Percentiles rank a stretch among this genome's conserved stretches.
These are phyloP conservation scores for Penaeus japonicus DNA, from an alignment of 1,140 invertebrate genomes.

Conservation along the genomic window DNA sequence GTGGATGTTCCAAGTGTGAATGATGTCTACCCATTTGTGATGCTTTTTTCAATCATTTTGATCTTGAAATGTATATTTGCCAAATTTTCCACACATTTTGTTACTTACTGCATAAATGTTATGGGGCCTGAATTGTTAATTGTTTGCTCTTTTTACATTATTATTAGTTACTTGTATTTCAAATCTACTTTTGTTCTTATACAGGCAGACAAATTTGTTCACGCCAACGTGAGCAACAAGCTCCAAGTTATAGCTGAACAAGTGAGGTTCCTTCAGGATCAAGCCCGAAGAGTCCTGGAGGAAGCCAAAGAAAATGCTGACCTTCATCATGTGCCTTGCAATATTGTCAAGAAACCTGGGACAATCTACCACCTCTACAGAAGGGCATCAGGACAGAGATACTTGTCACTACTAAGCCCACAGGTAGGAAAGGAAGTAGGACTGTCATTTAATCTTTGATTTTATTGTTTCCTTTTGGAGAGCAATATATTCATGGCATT, in stretches of 20 bases:
- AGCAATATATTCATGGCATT: neutral
- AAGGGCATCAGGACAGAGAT: slow-evolving; percentile 71
- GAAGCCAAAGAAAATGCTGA: slow-evolving; percentile 71
- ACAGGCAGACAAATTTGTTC: slow-evolving; percentile 72
- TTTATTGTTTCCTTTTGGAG: neutral
- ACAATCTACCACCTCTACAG: slow-evolving; percentile 77
- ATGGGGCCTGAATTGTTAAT: neutral
- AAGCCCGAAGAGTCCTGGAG: slow-evolving; percentile 72
- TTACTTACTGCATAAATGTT: too few relatives aligned
- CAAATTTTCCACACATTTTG: too few relatives aligned
- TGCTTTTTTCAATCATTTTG: too few relatives aligned
- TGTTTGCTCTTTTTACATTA: slow-evolving; percentile 18
- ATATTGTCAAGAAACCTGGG: slow-evolving; percentile 77
- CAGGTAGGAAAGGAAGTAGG: slow-evolving; percentile 65
- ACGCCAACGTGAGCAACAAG: slow-evolving; percentile 71
- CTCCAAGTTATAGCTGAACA: slow-evolving; percentile 75
- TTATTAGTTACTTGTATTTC: neutral
- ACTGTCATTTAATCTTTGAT: neutral
- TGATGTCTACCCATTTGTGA: too few relatives aligned
- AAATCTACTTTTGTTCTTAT: slow-evolving; percentile 49
- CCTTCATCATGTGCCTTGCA: slow-evolving; percentile 75
- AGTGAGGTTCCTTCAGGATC: slow-evolving; percentile 72
- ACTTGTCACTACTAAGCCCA: slow-evolving; percentile 79
- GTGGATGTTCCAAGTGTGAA: too few relatives aligned
- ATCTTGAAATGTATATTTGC: too few relatives aligned